Evolutionary conservation across 1,140 invertebrate genomes (phyloP), one percentile per base, ranked within the genome.

Genomic region (Melanaphis sacchari): DNA sequence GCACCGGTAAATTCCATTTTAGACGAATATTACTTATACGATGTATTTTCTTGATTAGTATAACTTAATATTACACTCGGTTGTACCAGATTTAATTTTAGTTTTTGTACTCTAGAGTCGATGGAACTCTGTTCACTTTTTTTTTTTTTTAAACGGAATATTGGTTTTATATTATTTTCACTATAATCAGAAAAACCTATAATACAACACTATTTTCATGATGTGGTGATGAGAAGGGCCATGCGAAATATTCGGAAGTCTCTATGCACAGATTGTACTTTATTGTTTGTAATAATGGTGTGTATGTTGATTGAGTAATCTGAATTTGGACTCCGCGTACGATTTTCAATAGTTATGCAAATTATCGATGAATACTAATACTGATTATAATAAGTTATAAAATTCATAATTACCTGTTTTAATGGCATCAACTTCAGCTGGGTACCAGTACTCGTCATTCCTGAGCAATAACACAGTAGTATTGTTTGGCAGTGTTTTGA

Each of bases 381-480:
- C 11, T 66, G 46, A 66, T n/a, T 66, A 59, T 52, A 24, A 54
- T n/a, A n/a, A 66, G 59, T 66, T 66, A n/a, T n/a, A 66, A 40
- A 26, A 92, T 66, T 93, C 46, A 59, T 49, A 95, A 96, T 95
- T 95, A 98, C 98, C 98, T 96, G 98, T 97, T 95, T 97, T 97
- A 95, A 99, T 98, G 95, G 98, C 98, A 96, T 98, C 98, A 94
- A 98, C 97, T 81, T 98, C 98, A 91, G 97, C 97, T 94, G 98
- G 98, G 95, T 97, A 97, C 98, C 98, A 99, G 95, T 97, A 96
- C 96, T 99, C 98, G 85, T 98, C 98, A 94, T 97, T 96, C 95
- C 97, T 96, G 94, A 99, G 96, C 95, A 99, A 95, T 94, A 99
- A 96, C 94, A 99, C 96, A 94, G 98, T 97, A 91, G 98, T 98